These are phyloP conservation scores for Acanthoscelides obtectus DNA, from an alignment of 2,888 invertebrate species.

Conservation along the genomic window DNA sequence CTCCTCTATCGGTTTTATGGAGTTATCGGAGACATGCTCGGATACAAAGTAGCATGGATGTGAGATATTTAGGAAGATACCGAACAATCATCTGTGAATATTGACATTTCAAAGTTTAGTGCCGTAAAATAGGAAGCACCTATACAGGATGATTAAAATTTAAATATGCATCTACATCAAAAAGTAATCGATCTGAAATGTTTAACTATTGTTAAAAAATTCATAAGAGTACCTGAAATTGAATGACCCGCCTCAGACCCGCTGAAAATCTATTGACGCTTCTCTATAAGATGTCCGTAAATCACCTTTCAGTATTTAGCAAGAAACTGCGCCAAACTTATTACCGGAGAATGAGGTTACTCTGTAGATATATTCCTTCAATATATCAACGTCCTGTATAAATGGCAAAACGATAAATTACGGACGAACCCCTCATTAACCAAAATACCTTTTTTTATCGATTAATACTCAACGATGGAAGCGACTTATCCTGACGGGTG, in stretches of 20 bases:
- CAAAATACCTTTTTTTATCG: neutral
- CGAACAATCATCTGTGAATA: neutral
- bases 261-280: too few relatives aligned
- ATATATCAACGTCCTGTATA: neutral
- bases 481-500: neutral
- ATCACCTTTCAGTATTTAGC: neutral
- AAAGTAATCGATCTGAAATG: too few relatives aligned
- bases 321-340: neutral
- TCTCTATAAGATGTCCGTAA: too few relatives aligned
- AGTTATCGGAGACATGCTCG: neutral
- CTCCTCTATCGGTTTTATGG: neutral
- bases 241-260: too few relatives aligned
- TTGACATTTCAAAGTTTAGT: neutral
- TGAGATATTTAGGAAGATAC: too few relatives aligned
- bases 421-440: neutral
- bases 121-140: too few relatives aligned
- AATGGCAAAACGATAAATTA: neutral
- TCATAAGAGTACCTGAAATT: too few relatives aligned
- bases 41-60: neutral
- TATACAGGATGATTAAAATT: too few relatives aligned
- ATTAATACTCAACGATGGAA: neutral
- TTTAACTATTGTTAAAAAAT: too few relatives aligned
- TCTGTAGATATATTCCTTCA: neutral
- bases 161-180: too few relatives aligned
- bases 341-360: neutral